Conservation (phyloP, 1,140 invertebrate genomes). For the Sinella curviseta region DNA sequence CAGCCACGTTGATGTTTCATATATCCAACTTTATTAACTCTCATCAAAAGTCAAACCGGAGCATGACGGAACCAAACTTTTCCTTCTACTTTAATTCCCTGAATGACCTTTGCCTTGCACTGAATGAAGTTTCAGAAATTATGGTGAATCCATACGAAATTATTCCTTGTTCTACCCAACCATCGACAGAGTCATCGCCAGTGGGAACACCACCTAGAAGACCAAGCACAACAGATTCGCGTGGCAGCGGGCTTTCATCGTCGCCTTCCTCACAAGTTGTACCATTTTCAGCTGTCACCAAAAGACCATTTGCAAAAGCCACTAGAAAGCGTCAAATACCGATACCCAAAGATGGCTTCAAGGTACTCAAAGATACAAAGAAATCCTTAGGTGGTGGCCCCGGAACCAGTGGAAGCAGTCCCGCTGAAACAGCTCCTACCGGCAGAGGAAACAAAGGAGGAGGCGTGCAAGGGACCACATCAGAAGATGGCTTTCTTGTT, state of each 20-base stretch:
- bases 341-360: not conserved
- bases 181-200: not conserved
- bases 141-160: slow-evolving; percentile 14
- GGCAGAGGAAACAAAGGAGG: too few species aligned
- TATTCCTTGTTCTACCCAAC: not conserved
- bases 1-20: not conserved
- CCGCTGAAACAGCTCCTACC: too few species aligned
- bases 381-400: not conserved
- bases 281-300: not conserved
- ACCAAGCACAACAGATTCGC: not conserved
- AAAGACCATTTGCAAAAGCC: not conserved
- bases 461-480: not conserved
- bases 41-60: not conserved
- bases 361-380: not conserved
- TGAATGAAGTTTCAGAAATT: slow-evolving; percentile 14
- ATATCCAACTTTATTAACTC: not conserved
- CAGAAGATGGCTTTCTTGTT: not conserved
- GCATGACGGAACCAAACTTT: not conserved
- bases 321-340: not conserved
- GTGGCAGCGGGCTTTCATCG: too few species aligned
- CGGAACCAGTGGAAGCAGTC: not conserved
- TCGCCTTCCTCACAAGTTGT: not conserved
- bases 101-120: slow-evolving; percentile 16
- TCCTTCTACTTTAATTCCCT: slow-evolving; percentile 28
- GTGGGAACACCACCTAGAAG: not conserved